Percentiles rank a stretch among this genome's conserved stretches.
Evolutionary conservation across 2,113 vertebrate species (phyloP).

Genomic region (Alethe diademata): DNA sequence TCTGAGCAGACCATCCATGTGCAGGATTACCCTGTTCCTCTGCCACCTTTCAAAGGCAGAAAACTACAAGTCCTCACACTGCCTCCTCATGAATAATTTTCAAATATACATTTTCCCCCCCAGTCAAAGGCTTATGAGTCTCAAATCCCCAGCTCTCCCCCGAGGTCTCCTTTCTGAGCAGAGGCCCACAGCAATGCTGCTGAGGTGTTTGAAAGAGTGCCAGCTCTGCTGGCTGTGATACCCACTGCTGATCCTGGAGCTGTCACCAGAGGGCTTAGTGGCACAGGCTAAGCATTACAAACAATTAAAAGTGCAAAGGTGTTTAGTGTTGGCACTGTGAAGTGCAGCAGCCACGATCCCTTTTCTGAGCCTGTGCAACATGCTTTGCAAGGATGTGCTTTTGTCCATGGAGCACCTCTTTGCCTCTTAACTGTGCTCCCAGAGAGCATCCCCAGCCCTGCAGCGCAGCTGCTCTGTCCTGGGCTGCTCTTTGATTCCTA

Average conservation of each 20-base stretch:
- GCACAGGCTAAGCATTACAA: not conserved
- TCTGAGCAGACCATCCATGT: not conserved
- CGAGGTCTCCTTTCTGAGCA: not conserved
- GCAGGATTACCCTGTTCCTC: not conserved
- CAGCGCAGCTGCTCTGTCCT: not conserved
- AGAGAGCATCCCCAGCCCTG: not conserved
- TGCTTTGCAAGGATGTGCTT: not conserved
- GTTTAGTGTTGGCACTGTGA: not conserved
- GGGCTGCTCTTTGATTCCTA: not conserved
- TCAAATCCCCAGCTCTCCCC: not conserved
- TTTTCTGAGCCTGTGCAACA: not conserved
- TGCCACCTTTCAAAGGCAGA: slow-evolving; percentile 3
- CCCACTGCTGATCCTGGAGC: slow-evolving; percentile 27
- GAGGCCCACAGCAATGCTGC: not conserved
- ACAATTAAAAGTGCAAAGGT: slow-evolving; percentile 52
- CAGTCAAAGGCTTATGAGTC: not conserved
- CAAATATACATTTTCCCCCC: not conserved
- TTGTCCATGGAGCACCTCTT: not conserved
- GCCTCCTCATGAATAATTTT: slow-evolving; percentile 24
- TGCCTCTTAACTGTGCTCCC: not conserved
- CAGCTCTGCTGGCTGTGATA: not conserved
- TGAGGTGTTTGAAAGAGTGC: not conserved
- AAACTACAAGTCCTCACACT: not conserved
- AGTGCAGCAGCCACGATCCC: not conserved
- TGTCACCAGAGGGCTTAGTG: slow-evolving; percentile 63